Percentiles rank a stretch among this genome's conserved stretches.
These are phyloP conservation scores for Ommatoiulus sabulosus DNA, from an alignment of 2,888 invertebrate genomes.

Conservation along the genomic window DNA sequence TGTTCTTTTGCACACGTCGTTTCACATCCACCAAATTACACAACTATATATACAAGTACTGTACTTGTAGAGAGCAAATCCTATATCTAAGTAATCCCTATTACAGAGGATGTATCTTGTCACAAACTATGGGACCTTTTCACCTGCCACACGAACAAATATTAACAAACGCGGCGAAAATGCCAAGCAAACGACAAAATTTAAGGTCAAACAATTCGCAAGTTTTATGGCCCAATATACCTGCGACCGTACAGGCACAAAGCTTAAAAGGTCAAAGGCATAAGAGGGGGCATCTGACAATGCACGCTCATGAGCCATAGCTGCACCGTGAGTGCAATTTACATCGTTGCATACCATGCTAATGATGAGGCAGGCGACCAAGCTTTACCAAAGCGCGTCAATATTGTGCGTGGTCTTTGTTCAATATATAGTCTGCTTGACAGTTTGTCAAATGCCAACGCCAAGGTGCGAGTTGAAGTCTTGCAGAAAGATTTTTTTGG, in stretches of 20 bases:
- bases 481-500: constrained; percentile 6
- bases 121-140: background rate
- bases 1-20: too few relatives aligned
- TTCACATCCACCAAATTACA: too few relatives aligned
- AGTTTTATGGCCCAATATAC: constrained; percentile 40
- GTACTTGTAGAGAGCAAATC: too few relatives aligned
- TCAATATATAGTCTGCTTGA: background rate
- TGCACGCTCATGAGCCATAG: background rate
- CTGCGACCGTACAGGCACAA: background rate
- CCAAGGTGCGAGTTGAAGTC: background rate
- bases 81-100: background rate
- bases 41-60: too few relatives aligned
- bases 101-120: background rate
- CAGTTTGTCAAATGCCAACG: background rate
- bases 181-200: constrained; percentile 19
- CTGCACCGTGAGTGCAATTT: background rate
- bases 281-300: background rate
- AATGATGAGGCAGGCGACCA: background rate
- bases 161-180: background rate
- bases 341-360: background rate
- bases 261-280: constrained; percentile 22
- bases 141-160: background rate
- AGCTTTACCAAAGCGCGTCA: background rate
- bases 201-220: constrained; percentile 36
- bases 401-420: background rate